phyloP scores from a whole-genome alignment of 2,113 vertebrate genomes.

The Bubo bubo region DNA sequence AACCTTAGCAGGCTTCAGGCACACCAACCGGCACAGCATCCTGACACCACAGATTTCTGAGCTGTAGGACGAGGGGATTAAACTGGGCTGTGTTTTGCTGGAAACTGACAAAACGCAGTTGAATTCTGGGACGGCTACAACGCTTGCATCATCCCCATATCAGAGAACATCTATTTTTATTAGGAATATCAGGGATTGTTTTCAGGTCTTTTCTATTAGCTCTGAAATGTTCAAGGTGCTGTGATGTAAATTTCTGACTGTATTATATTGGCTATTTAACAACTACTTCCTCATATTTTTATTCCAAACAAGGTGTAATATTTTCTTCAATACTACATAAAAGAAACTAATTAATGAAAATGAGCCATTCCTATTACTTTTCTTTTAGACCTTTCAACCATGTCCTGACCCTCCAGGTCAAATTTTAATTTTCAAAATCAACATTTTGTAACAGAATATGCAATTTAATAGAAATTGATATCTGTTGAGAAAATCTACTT shows the following conservation, averaged over 20 bases:
- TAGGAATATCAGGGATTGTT: background rate
- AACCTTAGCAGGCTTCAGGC: background rate
- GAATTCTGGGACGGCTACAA: background rate
- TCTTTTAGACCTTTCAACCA: background rate
- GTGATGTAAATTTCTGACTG: background rate
- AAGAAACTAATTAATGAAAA: conserved; percentile 37
- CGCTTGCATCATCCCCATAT: background rate
- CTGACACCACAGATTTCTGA: background rate
- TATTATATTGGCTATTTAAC: background rate
- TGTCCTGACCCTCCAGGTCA: background rate
- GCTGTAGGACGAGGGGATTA: background rate
- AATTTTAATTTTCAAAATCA: conserved; percentile 37
- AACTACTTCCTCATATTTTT: background rate
- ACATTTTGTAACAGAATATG: background rate
- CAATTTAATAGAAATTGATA: background rate
- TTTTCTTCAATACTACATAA: background rate
- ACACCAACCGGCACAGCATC: background rate
- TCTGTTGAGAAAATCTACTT: conserved; percentile 13
- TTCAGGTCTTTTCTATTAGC: background rate
- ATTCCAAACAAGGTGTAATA: background rate
- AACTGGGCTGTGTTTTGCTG: background rate
- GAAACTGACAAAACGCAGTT: background rate
- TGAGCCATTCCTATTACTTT: background rate
- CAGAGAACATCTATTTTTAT: background rate
- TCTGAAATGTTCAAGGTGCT: background rate